Base-by-base conservation (phyloP, 2,113 vertebrate species). In the Noturus placidus region DNA sequence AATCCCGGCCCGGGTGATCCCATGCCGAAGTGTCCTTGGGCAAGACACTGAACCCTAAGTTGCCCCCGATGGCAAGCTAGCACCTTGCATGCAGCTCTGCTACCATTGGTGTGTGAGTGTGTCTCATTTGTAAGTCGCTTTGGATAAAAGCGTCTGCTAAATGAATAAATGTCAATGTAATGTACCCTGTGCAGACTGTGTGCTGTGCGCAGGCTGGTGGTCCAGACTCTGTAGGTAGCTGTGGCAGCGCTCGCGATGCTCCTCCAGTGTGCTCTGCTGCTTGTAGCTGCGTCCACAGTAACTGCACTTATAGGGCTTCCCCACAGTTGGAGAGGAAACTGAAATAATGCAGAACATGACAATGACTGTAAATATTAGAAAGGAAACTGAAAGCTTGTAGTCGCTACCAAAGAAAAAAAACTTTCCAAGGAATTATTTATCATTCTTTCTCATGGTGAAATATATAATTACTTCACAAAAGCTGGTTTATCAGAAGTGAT, bases 261-360 rank as follows among this genome's bases (percentile, higher is more conserved):
- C 98, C 86, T 98, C 97, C 91, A 99, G 92, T 77, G 97, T 97
- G 91, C 95, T 97, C 92, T 97, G 97, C 93, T 98, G 98, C 91
- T 98, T 99, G 94, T 99, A 99, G 96, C 97, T 98, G 63, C 98
- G 97, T 86, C 97, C 98, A 19, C 98, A 99, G 95, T 96, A 97
- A 96, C 95, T 97, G 94, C 98, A 99, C 94, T 99, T 99, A 93
- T 96, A 98, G 92, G 97, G 97, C 88, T 99, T 99, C 88, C 97
- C 97, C 35, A 97, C 97, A 0, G 97, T 97, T 76, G 96, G 97
- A 89, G 97, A 98, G 89, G 97, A 95, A 91, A 97, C 98, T 99
- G 94, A 63, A 92, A 92, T 79, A 87, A 13, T 88, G 59, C 88
- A 61, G 86, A 56, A 79, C 2, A 17, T 46, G 6, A 17, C 50